A percentile compares a stretch with the other conserved stretches of the same genome.
phyloP scores from a whole-genome alignment of 2,797 vertebrate species.

The Argyrosomus regius region DNA sequence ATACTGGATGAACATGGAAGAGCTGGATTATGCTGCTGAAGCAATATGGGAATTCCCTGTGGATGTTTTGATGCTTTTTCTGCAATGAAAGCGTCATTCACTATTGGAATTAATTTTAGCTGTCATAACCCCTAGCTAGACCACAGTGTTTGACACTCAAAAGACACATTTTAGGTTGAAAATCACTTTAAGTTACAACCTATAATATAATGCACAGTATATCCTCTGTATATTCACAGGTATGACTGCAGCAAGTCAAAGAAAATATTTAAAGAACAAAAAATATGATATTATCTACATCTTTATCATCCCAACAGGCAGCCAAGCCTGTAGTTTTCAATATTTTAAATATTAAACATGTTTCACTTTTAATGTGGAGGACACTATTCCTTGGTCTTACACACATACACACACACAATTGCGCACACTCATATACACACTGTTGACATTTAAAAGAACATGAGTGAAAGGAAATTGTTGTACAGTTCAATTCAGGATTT shows the following conservation, averaged over 20 bases:
- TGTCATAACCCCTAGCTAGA: neutral
- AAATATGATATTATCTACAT: neutral
- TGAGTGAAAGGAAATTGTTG: constrained; percentile 42
- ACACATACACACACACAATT: constrained; percentile 14
- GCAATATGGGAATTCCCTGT: neutral
- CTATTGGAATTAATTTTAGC: neutral
- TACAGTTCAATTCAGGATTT: constrained; percentile 39
- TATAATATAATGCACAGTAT: neutral
- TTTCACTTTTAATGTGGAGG: constrained; percentile 52
- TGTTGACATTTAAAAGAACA: constrained; percentile 61
- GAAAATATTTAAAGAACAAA: constrained; percentile 9
- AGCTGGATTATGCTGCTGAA: neutral
- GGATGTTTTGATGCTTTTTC: neutral
- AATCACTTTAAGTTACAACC: neutral
- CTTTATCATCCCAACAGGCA: constrained; percentile 12
- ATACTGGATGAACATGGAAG: neutral
- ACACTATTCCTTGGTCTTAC: constrained; percentile 26
- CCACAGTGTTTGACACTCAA: neutral
- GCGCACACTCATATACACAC: constrained; percentile 20
- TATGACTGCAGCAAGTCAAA: neutral
- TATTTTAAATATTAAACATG: constrained; percentile 42
- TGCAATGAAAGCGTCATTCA: neutral
- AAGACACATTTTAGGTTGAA: neutral
- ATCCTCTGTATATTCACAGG: neutral
- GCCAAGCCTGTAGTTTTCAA: constrained; percentile 10